Base-by-base conservation (phyloP, 2,888 invertebrate species). In the Tethea ocularis region DNA sequence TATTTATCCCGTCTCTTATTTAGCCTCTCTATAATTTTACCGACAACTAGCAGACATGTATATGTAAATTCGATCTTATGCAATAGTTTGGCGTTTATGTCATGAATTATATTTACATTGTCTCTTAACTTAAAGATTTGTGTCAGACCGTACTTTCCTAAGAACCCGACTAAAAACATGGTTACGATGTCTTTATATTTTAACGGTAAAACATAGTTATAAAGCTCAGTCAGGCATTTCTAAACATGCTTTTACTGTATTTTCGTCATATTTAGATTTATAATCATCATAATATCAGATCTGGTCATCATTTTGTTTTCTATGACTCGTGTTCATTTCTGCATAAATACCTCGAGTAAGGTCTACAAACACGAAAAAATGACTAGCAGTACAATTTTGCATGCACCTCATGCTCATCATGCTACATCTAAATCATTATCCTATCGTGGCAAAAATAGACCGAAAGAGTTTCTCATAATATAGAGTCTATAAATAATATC, bases 1-100 rank as follows among this genome's bases (percentile, higher is more conserved):
- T 79, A 81, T 83, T 81, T 77, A 80, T 84, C 74, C 76, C 77
- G 71, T 69, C 71, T 67, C 69, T 72, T 72, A 68, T 71, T 46
- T 46, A 5, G 1, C 67, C 69, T 70, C 69, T 69, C 65, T 67
- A 64, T 69, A 69, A 73, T 72, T n/a, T 69, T 65, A 68, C 69
- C 60, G 20, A 46, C 46, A 2, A 20, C 41, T n/a, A 46, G 2
- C 20, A 46, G 20, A 46, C 46, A 46, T 41, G 17, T 17, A 41
- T 41, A 41, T 46, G 46, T 46, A 46, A 20, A 46, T 46, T 46
- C 17, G 8, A 46, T 20, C 46, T 46, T 20, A 46, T 46, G 20
- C 17, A 46, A 46, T 46, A 46, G 17, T 46, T 46, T 20, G 20
- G 20, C 20, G 8, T 20, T 46, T 46, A 46, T 46, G 46, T 46